A percentile compares a stretch with the other conserved stretches of the same genome.
Evolutionary conservation across 2,797 vertebrate genomes (phyloP).

Genomic region (Xyrichtys novacula): DNA sequence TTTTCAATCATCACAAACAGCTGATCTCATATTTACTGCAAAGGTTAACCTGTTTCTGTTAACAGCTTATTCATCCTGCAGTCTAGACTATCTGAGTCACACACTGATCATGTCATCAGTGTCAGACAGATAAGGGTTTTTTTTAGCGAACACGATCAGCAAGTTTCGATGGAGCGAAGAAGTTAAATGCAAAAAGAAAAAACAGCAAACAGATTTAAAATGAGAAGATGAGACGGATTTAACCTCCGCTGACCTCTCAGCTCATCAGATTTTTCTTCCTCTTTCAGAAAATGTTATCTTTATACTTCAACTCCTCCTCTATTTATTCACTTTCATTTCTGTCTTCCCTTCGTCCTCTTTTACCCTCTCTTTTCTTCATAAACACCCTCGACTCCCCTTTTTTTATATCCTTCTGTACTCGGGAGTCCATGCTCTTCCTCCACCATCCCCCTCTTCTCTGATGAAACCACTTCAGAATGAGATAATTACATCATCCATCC

Average conservation of each 20-base stretch:
- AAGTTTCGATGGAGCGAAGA: background rate
- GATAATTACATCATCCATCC: constrained; percentile 18
- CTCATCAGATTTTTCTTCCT: background rate
- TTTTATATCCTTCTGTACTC: background rate
- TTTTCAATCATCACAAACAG: background rate
- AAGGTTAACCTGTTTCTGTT: background rate
- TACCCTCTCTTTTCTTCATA: background rate
- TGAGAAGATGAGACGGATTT: background rate
- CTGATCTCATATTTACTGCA: background rate
- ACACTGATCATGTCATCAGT: constrained; percentile 38
- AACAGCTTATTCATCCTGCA: constrained; percentile 19
- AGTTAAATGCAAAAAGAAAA: constrained; percentile 10
- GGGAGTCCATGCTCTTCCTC: constrained; percentile 5
- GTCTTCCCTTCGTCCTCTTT: background rate
- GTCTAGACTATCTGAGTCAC: constrained; percentile 39
- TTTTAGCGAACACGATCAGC: background rate
- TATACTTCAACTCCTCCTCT: no score
- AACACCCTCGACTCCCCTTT: background rate
- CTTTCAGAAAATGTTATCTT: no score
- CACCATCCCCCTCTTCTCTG: background rate
- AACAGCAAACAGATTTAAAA: constrained; percentile 24
- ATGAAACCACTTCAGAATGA: constrained; percentile 25
- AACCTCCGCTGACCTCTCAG: background rate
- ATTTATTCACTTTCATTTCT: background rate
- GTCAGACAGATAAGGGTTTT: constrained; percentile 11